phyloP scores from a whole-genome alignment of 2,113 vertebrate genomes.

The Falcunculus frontatus region DNA sequence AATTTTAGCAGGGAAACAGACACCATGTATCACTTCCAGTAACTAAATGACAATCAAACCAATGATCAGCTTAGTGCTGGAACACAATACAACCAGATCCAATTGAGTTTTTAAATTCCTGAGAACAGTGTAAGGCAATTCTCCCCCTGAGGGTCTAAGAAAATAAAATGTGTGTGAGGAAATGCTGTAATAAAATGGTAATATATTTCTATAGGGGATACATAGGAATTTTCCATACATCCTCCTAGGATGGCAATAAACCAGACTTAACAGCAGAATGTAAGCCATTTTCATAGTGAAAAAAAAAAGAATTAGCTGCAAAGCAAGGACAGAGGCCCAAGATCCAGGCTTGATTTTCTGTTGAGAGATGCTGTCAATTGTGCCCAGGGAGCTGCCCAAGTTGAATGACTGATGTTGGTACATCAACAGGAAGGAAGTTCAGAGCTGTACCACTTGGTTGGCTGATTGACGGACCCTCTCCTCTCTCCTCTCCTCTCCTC shows the following conservation, averaged over 20 bases:
- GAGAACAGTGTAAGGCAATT: constrained; percentile 33
- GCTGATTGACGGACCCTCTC: too few species aligned
- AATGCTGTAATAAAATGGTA: constrained; percentile 46
- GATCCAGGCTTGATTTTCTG: background rate
- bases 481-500: too few species aligned
- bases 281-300: background rate
- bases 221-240: constrained; percentile 37
- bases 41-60: constrained; percentile 2
- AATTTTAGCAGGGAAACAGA: background rate
- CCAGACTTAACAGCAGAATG: background rate
- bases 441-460: background rate
- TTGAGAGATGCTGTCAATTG: background rate
- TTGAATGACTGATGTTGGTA: background rate
- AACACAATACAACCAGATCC: background rate
- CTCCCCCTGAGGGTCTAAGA: constrained; percentile 1
- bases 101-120: constrained; percentile 23
- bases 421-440: background rate
- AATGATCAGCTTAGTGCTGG: background rate
- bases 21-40: background rate
- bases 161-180: constrained; percentile 44
- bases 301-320: background rate
- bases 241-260: constrained; percentile 20
- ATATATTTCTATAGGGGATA: constrained; percentile 42
- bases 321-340: background rate
- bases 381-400: background rate